Evolutionary conservation across 2,888 invertebrate species (phyloP), one percentile per base, ranked within the genome.

Genomic region (Stenodema calcarata): DNA sequence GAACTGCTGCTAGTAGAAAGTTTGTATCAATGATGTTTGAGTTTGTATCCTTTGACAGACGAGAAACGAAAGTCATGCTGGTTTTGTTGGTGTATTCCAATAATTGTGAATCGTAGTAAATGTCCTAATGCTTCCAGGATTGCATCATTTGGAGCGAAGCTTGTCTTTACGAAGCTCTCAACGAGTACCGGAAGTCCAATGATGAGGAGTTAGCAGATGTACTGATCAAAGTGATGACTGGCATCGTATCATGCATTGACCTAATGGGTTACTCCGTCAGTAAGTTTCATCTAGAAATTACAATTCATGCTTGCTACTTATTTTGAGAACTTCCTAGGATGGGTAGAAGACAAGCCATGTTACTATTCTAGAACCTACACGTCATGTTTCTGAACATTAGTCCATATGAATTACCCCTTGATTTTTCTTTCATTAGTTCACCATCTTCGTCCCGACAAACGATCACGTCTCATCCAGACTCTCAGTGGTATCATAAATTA

Each of bases 81-180:
- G n/a, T n/a, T n/a, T n/a, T n/a, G n/a, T n/a, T n/a, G n/a, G n/a
- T n/a, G n/a, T n/a, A n/a, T n/a, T n/a, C n/a, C n/a, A n/a, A n/a
- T n/a, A n/a, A n/a, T n/a, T n/a, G n/a, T n/a, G n/a, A n/a, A 35
- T 7, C 35, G 7, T 69, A 28, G 50, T 81, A 50, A 91, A 92
- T 35, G 35, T 4, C 7, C 4, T 35, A 35, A 35, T 7, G 35
- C 7, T 35, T 35, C 35, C 92, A 94, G 88, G 93, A 94, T 75
- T 95, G 96, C 90, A 94, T 95, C 88, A 92, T 94, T 88, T 97
- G 96, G 96, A 94, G 95, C 0, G 94, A 97, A 89, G 94, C 93
- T 85, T 95, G 95, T 89, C 92, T 96, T 28, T 93, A 95, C 90
- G 96, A 96, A 91, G 93, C 95, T 0, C 92, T 96, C 82, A 93